phyloP scores from a whole-genome alignment of 2,113 vertebrate species.

The Tamias sibiricus region DNA sequence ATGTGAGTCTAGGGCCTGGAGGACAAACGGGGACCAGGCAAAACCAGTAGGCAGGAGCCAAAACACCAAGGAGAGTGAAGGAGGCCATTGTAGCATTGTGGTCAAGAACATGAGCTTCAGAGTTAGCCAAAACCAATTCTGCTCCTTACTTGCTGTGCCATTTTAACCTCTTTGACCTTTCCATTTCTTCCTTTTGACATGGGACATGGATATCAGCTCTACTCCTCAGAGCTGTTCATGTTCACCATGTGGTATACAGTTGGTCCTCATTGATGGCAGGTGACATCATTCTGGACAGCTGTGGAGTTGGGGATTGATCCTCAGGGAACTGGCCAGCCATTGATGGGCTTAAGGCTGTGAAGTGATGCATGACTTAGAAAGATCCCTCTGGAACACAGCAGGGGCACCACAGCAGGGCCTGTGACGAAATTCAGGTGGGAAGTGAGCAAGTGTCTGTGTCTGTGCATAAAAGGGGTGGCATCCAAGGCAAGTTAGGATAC shows the following conservation, averaged over 20 bases:
- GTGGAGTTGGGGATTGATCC: neutral
- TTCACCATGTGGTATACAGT: neutral
- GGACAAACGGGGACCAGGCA: neutral
- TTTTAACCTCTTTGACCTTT: neutral
- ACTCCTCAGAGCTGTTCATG: neutral
- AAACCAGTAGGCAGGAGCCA: neutral
- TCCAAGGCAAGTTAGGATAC: neutral
- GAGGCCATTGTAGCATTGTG: neutral
- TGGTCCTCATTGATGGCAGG: neutral
- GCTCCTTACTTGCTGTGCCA: neutral
- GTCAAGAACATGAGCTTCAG: neutral
- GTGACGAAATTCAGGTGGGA: neutral
- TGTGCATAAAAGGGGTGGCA: neutral
- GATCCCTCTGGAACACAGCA: neutral
- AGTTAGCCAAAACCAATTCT: neutral
- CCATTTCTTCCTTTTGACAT: neutral
- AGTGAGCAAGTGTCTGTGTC: neutral
- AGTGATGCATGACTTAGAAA: neutral
- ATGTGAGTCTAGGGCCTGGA: neutral
- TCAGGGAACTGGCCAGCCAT: neutral
- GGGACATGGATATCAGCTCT: neutral
- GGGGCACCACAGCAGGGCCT: neutral
- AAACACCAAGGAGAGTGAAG: neutral
- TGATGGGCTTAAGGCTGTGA: neutral
- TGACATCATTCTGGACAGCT: neutral